Evolutionary conservation across 2,888 invertebrate genomes (phyloP).

Genomic region (Alviniconcha strummeri): DNA sequence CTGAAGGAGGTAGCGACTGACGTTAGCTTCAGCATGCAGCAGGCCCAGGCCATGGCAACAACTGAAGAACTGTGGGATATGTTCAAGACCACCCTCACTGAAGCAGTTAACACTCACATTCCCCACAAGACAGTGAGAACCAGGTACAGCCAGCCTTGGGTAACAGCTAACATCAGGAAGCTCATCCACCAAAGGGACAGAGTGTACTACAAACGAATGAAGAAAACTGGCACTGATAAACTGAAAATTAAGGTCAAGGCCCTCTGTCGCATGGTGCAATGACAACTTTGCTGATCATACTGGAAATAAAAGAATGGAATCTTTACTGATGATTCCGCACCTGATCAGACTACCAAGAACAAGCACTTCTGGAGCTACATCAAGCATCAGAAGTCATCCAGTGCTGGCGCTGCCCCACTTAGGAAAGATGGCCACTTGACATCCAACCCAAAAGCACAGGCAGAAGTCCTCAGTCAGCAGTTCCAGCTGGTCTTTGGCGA

Average conservation of each 20-base stretch:
- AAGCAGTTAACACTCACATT: too few species aligned
- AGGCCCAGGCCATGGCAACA: not conserved
- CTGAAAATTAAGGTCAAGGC: too few species aligned
- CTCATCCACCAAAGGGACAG: too few species aligned
- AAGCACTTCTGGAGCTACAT: conserved; percentile 8
- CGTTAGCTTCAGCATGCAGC: not conserved
- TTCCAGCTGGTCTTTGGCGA: not conserved
- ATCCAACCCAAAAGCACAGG: not conserved
- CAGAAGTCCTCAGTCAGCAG: not conserved
- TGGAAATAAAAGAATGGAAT: not conserved
- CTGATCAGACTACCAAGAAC: not conserved
- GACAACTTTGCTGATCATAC: not conserved
- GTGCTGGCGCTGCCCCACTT: not conserved
- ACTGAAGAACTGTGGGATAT: not conserved
- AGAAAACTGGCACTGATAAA: too few species aligned
- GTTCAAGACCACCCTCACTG: too few species aligned
- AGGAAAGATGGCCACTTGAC: not conserved
- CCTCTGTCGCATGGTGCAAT: too few species aligned
- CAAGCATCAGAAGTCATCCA: conserved; percentile 1
- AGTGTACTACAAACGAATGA: too few species aligned
- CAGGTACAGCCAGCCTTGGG: too few species aligned
- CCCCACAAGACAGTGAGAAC: too few species aligned
- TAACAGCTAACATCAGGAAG: too few species aligned
- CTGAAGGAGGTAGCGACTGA: not conserved
- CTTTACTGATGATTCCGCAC: not conserved